These are phyloP conservation scores for Leptinotarsa tumamoca DNA, from an alignment of 2,888 invertebrate genomes.

Conservation along the genomic window DNA sequence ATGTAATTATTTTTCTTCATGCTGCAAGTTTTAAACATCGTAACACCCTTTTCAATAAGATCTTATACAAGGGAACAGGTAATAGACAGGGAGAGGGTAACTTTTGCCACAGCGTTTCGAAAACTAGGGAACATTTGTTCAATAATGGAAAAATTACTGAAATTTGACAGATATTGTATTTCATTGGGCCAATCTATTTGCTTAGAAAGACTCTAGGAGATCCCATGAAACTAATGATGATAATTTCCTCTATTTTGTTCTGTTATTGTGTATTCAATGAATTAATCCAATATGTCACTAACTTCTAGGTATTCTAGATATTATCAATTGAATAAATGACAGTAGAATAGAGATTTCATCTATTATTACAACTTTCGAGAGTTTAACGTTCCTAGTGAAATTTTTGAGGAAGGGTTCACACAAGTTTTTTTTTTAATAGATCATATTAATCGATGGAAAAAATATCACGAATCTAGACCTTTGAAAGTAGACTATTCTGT, in stretches of 20 bases:
- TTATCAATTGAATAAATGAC: constrained; percentile 1
- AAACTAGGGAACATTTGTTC: too few species aligned
- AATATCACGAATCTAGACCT: neutral
- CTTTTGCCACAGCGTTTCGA: too few species aligned
- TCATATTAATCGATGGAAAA: neutral
- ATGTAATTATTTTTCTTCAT: too few species aligned
- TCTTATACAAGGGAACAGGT: too few species aligned
- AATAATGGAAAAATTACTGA: too few species aligned
- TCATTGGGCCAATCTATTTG: too few species aligned
- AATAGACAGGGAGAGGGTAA: too few species aligned
- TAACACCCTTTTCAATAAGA: too few species aligned
- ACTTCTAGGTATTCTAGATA: constrained; percentile 6
- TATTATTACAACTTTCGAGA: neutral
- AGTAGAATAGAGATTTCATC: constrained; percentile 7
- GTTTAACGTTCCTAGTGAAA: constrained; percentile 4
- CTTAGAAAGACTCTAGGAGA: too few species aligned
- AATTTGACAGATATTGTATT: too few species aligned
- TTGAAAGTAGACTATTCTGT: neutral
- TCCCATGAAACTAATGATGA: neutral
- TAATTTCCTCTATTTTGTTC: neutral
- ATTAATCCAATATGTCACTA: neutral
- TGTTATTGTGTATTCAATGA: neutral
- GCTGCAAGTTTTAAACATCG: too few species aligned
- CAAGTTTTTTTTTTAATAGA: too few species aligned
- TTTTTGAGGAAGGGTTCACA: constrained; percentile 9